Base-by-base conservation (phyloP, 2,113 vertebrate species). In the Cavia porcellus region DNA sequence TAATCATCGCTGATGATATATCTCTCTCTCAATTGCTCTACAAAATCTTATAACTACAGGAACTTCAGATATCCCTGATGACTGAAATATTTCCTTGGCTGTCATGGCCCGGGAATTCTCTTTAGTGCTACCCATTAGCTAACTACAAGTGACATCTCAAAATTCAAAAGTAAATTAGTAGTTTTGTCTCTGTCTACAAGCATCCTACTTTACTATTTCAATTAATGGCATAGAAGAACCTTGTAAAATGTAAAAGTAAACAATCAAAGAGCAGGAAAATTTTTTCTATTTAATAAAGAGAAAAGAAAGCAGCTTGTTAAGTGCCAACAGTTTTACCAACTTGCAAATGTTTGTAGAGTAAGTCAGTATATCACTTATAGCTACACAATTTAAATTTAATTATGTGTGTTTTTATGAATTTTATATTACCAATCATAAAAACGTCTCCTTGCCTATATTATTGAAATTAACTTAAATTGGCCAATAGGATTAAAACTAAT, bases 381-480 rank as follows among this genome's bases (percentile, higher is more conserved):
- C 7, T 92, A 72, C 81, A 5, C n/a, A 96, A 96, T 97, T 97
- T 97, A 90, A 92, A 90, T 89, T 97, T 25, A 97, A 68, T 92
- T 95, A 83, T 75, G 5, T 35, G 88, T 59, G 81, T 0, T 61
- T 89, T 89, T 38, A 93, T 95, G 59, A 92, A 89, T 94, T 92
- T 95, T 88, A 85, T 83, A 94, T 85, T 81, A 45, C 50, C 52
- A 96, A 59, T 77, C 75, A 96, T 92, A 90, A 96, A 97, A 97
- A 97, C 32, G 42, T 93, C 80, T 90, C 88, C 32, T 38, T 92
- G 4, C 11, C 2, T 74, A 52, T 81, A 97, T 95, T 93, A 96
- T 94, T 94, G 89, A 94, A 94, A 86, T 92, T 93, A 83, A 95
- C 93, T 94, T 91, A 70, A 89, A 94, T 93, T 92, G 42, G 11